A percentile compares a stretch with the other conserved stretches of the same genome.
Conservation (phyloP, 2,888 invertebrate species). For the Drosophila ustulata region DNA sequence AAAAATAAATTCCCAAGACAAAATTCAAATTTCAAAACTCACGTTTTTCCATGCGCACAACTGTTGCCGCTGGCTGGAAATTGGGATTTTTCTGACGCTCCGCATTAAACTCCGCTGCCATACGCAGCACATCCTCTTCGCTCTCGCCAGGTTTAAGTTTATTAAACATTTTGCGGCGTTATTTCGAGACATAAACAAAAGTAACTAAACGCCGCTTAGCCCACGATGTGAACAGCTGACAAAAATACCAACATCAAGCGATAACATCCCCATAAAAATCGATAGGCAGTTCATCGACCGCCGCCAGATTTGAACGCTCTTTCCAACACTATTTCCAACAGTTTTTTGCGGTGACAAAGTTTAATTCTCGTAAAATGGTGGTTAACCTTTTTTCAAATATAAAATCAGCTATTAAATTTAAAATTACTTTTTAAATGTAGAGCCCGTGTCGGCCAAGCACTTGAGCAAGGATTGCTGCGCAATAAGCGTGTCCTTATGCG, state of each 20-base stretch:
- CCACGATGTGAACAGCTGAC: not conserved
- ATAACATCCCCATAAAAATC: not conserved
- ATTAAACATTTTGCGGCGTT: slow-evolving; percentile 69
- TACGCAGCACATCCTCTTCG: slow-evolving; percentile 90
- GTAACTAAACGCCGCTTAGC: not conserved
- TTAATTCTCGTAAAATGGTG: slow-evolving; percentile 16
- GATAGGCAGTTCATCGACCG: not conserved
- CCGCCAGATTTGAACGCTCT: not conserved
- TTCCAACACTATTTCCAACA: slow-evolving; percentile 3
- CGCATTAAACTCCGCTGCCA: slow-evolving; percentile 90
- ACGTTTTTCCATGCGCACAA: slow-evolving; percentile 83
- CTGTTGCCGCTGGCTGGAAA: slow-evolving; percentile 88
- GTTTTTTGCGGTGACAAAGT: slow-evolving; percentile 2
- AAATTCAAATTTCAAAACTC: slow-evolving; percentile 10
- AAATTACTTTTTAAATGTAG: slow-evolving; percentile 70
- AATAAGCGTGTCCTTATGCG: slow-evolving; percentile 89
- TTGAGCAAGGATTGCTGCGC: slow-evolving; percentile 90
- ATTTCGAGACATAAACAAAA: slow-evolving; percentile 3
- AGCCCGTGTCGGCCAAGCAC: slow-evolving; percentile 87
- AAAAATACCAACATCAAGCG: not conserved
- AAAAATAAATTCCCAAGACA: not conserved
- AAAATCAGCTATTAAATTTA: slow-evolving; percentile 3
- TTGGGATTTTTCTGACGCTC: slow-evolving; percentile 86
- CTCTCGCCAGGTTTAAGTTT: slow-evolving; percentile 89
- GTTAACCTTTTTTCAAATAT: not conserved